Evolutionary conservation across 2,888 invertebrate genomes (phyloP).

Genomic region (Microdon myrmicae): DNA sequence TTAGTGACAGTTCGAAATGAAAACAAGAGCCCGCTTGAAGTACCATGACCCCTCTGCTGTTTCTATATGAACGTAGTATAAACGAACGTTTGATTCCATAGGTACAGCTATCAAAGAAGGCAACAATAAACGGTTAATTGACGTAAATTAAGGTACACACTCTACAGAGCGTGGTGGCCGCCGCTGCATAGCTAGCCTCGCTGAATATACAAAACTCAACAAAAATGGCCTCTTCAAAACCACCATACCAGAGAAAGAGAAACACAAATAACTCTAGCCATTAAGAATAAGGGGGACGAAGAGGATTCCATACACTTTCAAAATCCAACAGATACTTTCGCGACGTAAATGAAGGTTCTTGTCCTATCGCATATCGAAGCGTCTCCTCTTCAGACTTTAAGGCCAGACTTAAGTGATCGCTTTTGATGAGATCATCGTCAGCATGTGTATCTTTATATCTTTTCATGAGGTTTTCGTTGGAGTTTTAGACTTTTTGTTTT

Average conservation of each 20-base stretch:
- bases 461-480: background rate
- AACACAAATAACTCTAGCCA: conserved; percentile 17
- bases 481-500: conserved; percentile 9
- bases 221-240: conserved; percentile 37
- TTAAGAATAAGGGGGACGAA: no score
- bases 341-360: conserved; percentile 42
- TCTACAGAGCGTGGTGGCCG: conserved; percentile 43
- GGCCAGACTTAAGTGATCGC: conserved; percentile 36
- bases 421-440: conserved; percentile 45
- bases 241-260: conserved; percentile 6
- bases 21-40: conserved; percentile 51
- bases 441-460: conserved; percentile 15
- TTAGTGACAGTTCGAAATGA: no score
- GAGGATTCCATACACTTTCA: conserved; percentile 39
- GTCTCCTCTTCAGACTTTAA: conserved; percentile 40
- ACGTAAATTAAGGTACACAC: conserved; percentile 53
- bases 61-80: conserved; percentile 13
- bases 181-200: conserved; percentile 16
- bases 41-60: conserved; percentile 46
- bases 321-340: conserved; percentile 49
- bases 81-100: conserved; percentile 22
- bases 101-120: conserved; percentile 38
- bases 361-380: conserved; percentile 31
- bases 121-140: conserved; percentile 51
- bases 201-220: conserved; percentile 14